A percentile compares a stretch with the other conserved stretches of the same genome.
phyloP scores from a whole-genome alignment of 2,797 vertebrate genomes.

The Enteromius anoplus region DNA sequence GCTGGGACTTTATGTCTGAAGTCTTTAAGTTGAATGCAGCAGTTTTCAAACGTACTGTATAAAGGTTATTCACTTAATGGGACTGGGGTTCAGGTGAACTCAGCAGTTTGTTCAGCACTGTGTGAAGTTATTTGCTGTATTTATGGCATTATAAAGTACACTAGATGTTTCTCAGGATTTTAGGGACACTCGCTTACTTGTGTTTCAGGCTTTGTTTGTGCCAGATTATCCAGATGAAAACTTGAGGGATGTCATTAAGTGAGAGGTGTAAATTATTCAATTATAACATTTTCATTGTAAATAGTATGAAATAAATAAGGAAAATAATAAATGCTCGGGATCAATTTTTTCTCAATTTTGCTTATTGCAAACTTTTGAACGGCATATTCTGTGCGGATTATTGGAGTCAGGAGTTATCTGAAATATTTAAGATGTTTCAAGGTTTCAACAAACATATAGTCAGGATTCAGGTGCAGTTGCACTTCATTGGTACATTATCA shows the following conservation, averaged over 20 bases:
- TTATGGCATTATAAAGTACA: background rate
- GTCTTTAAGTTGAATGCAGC: background rate
- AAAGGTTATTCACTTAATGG: constrained; percentile 10
- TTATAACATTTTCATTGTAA: background rate
- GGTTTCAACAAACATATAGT: background rate
- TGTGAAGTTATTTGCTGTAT: background rate
- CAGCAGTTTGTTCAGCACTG: constrained; percentile 3
- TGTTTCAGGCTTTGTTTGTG: background rate
- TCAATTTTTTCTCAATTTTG: no score
- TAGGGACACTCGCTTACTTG: background rate
- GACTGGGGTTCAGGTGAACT: background rate
- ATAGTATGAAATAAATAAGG: background rate
- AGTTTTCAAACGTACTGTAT: background rate
- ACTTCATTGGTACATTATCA: background rate
- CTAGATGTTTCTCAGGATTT: background rate
- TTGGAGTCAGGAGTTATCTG: background rate
- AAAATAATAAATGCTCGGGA: no score
- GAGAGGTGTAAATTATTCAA: background rate
- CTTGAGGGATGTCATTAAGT: background rate
- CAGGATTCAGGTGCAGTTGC: background rate
- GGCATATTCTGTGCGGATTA: background rate
- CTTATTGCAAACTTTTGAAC: no score
- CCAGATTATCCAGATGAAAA: background rate
- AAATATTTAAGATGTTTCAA: background rate
- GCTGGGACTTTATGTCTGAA: background rate